Evolutionary conservation across 1,140 invertebrate genomes (phyloP).

Genomic region (Drosophila persimilis): DNA sequence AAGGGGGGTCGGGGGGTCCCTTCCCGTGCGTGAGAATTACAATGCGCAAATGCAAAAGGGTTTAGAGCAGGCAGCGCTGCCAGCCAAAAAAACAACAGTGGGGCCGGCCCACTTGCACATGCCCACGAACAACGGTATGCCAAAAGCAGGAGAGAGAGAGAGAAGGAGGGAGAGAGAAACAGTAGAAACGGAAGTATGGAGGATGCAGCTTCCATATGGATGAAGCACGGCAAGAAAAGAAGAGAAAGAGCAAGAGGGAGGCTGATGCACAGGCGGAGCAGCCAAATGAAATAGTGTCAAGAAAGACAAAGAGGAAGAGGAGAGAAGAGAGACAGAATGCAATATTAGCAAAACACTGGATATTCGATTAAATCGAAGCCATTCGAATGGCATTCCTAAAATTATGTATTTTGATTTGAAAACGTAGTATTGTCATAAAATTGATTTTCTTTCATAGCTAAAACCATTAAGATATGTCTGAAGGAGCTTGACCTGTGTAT

Average conservation of each 20-base stretch:
- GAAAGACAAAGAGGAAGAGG: slow-evolving; percentile 7
- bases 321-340: neutral
- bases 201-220: too few species aligned
- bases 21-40: slow-evolving; percentile 61
- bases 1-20: neutral
- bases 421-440: too few species aligned
- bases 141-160: neutral
- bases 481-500: too few species aligned
- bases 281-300: slow-evolving; percentile 9
- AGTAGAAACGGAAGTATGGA: slow-evolving; percentile 5
- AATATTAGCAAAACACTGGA: too few species aligned
- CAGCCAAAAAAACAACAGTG: slow-evolving; percentile 5
- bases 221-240: neutral
- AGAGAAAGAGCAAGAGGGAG: slow-evolving; percentile 11
- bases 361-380: too few species aligned
- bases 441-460: neutral
- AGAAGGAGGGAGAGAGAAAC: slow-evolving; percentile 1
- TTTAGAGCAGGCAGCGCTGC: neutral
- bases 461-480: too few species aligned
- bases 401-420: too few species aligned
- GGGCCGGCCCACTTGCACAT: slow-evolving; percentile 44
- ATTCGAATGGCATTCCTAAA: too few species aligned
- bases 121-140: slow-evolving; percentile 36
- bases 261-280: slow-evolving; percentile 25
- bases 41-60: slow-evolving; percentile 54